Conservation (phyloP, 1,140 invertebrate genomes). For the Drosophila guanche region DNA sequence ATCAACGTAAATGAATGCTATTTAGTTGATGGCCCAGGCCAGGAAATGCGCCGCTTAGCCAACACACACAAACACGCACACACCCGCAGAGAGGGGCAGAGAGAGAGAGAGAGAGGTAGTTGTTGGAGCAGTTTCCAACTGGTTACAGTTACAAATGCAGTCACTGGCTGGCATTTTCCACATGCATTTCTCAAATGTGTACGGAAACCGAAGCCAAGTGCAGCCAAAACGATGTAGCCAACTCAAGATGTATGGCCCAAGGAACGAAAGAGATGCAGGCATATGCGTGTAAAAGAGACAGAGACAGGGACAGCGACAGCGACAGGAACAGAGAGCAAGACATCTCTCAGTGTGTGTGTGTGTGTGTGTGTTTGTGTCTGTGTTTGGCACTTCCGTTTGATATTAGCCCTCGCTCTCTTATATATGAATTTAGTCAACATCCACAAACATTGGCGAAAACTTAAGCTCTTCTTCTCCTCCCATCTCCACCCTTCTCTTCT, state of each 20-base stretch:
- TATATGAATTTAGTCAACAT: constrained; percentile 73
- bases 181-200: constrained; percentile 78
- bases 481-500: too few relatives aligned
- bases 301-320: background rate
- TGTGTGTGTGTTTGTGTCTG: constrained; percentile 32
- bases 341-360: background rate
- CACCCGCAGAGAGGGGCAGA: constrained; percentile 5
- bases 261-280: constrained; percentile 5
- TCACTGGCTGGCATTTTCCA: constrained; percentile 70
- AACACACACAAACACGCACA: constrained; percentile 38
- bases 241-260: constrained; percentile 67
- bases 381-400: constrained; percentile 74
- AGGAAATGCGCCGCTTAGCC: constrained; percentile 79
- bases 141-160: constrained; percentile 70
- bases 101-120: constrained; percentile 7
- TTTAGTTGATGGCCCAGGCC: constrained; percentile 78
- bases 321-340: background rate
- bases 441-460: constrained; percentile 49
- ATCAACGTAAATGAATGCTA: constrained; percentile 83
- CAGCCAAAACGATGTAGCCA: constrained; percentile 58
- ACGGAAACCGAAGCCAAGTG: constrained; percentile 75
- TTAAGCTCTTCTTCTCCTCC: constrained; percentile 21
- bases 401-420: constrained; percentile 68
- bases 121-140: constrained; percentile 34
- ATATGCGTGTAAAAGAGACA: constrained; percentile 9